Base-by-base conservation (phyloP, 2,888 invertebrate species). In the Pollenia griseotomentosa region DNA sequence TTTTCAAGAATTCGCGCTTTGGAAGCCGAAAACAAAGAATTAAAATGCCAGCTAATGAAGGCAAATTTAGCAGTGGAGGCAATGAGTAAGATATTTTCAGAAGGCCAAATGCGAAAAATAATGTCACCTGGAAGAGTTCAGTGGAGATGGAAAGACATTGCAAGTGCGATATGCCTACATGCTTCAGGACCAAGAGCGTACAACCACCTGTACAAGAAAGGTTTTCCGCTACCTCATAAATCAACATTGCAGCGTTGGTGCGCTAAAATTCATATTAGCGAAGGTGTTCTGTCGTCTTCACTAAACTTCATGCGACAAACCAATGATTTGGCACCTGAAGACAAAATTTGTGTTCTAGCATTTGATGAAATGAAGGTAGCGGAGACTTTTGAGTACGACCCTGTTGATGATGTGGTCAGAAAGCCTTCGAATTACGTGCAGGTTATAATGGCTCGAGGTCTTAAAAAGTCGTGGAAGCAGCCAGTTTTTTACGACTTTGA, bases 361-460 rank as follows among this genome's bases (percentile, higher is more conserved):
- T 84, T 74, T n/a, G 79, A 84, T 51, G 74, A 82, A 46, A 78
- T 86, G 78, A 78, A 82, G 40, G 33, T 86, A 23, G 53, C 7
- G 16, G 82, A 86, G 19, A 66, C 75, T 1, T 86, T 51, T 46
- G 86, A 83, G 23, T 83, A 83, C 57, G 79, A 86, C 14, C 23
- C 65, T 2, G 12, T 42, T 0, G 5, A 14, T 4, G 77, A 85
- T 57, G 19, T 19, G 2, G 70, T 70, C 8, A 19, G 33, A 19
- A 75, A 74, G 51, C 74, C 75, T 19, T 51, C 75, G 2, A 85
- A 85, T 10, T 63, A 73, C 10, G 86, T 86, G 0, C 82, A 86
- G 33, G 78, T 82, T 1, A 70, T 82, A 2, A 77, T 82, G 65
- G 81, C 77, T n/a, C 51, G 85, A 5, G 85, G 85, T 7, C 44